These are phyloP conservation scores for Pseudopipra pipra DNA, from an alignment of 2,113 vertebrate species.

Conservation along the genomic window DNA sequence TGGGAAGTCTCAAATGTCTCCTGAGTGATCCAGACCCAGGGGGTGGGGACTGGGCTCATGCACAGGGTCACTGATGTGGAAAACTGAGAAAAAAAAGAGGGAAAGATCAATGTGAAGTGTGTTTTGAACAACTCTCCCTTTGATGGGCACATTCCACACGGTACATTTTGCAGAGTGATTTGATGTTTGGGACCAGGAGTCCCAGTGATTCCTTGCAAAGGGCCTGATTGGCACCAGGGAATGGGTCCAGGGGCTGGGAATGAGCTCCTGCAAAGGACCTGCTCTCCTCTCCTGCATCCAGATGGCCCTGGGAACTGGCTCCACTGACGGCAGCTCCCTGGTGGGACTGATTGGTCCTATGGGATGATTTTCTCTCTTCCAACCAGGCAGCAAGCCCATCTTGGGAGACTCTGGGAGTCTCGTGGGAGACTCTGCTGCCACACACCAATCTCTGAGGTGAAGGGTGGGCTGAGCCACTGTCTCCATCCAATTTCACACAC, in stretches of 20 bases:
- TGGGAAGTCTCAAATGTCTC: background rate
- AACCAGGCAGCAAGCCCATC: background rate
- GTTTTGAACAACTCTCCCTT: background rate
- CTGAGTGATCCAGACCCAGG: background rate
- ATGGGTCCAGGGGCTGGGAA: background rate
- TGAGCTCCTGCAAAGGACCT: background rate
- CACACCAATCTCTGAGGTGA: background rate
- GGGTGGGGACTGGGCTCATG: accelerated
- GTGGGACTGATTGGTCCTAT: accelerated
- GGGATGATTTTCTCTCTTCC: background rate
- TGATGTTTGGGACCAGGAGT: background rate
- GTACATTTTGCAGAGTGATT: accelerated
- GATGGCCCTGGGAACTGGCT: background rate
- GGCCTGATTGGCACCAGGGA: background rate
- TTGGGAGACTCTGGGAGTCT: background rate
- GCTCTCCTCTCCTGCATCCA: background rate
- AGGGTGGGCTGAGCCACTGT: accelerated
- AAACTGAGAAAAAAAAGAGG: background rate
- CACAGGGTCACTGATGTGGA: background rate
- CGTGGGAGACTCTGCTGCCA: background rate
- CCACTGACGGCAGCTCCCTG: background rate
- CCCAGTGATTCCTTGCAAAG: background rate
- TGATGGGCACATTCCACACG: accelerated
- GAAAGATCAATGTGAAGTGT: background rate
- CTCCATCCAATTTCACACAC: background rate